phyloP scores from a whole-genome alignment of 2,797 vertebrate genomes.

The Lithobates sylvaticus region DNA sequence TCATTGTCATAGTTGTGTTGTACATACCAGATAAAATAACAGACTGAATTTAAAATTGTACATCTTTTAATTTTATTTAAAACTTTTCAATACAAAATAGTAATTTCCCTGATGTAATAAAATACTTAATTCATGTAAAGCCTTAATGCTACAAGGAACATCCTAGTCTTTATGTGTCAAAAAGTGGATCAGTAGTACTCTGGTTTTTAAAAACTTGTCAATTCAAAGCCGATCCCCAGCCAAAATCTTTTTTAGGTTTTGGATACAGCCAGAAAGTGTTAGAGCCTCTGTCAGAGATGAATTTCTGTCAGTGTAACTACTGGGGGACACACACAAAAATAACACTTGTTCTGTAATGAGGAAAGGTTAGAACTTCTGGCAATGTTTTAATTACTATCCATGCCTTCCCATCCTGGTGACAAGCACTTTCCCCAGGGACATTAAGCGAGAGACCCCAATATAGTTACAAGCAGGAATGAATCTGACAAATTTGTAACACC shows the following conservation, averaged over 20 bases:
- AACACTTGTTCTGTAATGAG: neutral
- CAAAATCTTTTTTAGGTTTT: no score
- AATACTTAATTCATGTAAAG: neutral
- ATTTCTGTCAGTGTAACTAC: neutral
- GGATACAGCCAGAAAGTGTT: no score
- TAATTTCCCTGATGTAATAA: neutral
- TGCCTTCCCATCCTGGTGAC: no score
- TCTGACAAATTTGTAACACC: no score
- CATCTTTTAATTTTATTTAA: neutral
- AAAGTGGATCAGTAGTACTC: neutral
- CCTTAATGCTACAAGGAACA: neutral
- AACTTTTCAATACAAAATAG: neutral
- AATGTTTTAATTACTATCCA: no score
- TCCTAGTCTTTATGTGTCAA: neutral
- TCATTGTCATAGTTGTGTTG: neutral
- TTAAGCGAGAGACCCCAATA: no score
- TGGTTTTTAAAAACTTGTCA: no score
- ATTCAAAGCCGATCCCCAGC: no score
- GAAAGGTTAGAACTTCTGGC: neutral
- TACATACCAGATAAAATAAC: neutral
- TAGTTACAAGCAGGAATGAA: no score
- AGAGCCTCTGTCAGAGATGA: neutral
- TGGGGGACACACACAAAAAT: neutral
- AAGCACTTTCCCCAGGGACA: no score
- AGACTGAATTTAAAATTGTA: neutral